Percentiles rank a stretch among this genome's conserved stretches.
Conservation (phyloP, 1,140 invertebrate species). For the Oscheius sp. region DNA sequence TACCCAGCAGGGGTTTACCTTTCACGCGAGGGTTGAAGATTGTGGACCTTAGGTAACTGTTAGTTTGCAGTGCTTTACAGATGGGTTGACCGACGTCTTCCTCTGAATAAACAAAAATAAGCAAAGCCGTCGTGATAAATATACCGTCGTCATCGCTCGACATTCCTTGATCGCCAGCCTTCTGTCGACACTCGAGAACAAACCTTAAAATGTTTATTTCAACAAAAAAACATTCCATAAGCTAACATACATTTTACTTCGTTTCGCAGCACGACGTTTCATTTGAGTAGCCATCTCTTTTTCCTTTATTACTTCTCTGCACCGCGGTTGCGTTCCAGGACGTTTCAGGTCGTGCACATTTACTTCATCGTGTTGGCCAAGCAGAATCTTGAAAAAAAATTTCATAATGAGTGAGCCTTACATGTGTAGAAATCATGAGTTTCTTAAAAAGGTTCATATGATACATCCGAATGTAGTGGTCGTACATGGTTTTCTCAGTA, state of each 20-base stretch:
- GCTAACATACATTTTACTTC: background rate
- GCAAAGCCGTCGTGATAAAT: background rate
- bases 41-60: background rate
- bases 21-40: background rate
- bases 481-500: slow-evolving; percentile 1
- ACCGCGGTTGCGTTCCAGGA: background rate
- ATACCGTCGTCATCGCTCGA: slow-evolving; percentile 1
- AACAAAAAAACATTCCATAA: background rate
- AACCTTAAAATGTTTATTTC: slow-evolving; percentile 6
- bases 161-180: background rate
- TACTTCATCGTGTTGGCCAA: background rate
- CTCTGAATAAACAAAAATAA: background rate
- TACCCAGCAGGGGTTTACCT: background rate
- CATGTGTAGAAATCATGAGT: background rate
- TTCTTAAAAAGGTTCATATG: background rate
- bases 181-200: background rate
- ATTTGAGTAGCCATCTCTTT: background rate
- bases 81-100: slow-evolving; percentile 6
- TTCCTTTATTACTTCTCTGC: background rate
- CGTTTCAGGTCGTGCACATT: background rate
- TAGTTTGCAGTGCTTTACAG: background rate
- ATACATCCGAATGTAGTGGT: slow-evolving; percentile 16
- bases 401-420: background rate
- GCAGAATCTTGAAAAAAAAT: background rate
- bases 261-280: slow-evolving; percentile 7